Conservation (phyloP, 2,113 vertebrate genomes). For the Cheilinus undulatus region DNA sequence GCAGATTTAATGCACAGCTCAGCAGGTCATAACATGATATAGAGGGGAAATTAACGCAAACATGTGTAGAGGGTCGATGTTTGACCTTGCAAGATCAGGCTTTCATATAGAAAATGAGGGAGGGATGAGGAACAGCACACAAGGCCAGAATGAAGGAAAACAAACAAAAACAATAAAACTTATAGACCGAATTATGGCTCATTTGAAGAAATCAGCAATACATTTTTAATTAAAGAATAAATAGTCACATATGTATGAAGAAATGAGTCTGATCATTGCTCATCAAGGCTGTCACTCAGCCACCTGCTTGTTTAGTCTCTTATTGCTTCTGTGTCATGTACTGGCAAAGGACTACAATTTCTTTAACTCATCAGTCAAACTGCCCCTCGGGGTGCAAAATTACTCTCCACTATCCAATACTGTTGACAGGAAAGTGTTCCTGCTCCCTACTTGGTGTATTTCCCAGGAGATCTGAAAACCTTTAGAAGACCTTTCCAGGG, state of each 20-base stretch:
- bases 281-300: constrained; percentile 25
- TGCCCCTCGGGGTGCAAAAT: constrained; percentile 8
- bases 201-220: constrained; percentile 1
- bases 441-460: not conserved
- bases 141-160: not conserved
- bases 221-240: constrained; percentile 16
- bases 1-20: constrained; percentile 68
- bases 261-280: too few species aligned
- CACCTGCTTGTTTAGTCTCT: too few species aligned
- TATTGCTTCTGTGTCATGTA: not conserved
- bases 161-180: not conserved
- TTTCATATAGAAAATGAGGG: constrained; percentile 10
- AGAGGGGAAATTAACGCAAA: constrained; percentile 42
- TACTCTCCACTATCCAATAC: constrained; percentile 28
- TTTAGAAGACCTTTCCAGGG: constrained; percentile 14
- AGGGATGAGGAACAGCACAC: constrained; percentile 4
- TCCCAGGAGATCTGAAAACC: constrained; percentile 15
- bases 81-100: constrained; percentile 29
- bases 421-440: constrained; percentile 37
- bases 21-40: constrained; percentile 51
- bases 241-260: too few species aligned
- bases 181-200: not conserved
- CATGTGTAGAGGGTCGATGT: constrained; percentile 8
- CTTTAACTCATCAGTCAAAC: constrained; percentile 26
- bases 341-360: not conserved